phyloP scores from a whole-genome alignment of 2,113 vertebrate genomes.

The Galemys pyrenaicus region DNA sequence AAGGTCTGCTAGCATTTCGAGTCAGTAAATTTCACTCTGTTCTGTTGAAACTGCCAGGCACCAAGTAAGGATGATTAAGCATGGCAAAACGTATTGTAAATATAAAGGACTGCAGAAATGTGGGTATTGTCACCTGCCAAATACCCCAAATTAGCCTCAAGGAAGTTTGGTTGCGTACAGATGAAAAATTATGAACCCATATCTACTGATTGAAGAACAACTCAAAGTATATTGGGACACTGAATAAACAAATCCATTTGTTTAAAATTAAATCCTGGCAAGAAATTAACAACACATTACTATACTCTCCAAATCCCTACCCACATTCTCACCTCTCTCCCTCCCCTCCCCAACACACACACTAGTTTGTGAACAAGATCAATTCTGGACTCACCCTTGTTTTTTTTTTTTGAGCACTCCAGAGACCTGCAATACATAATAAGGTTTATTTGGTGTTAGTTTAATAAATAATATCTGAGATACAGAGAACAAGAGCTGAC shows the following conservation, averaged over 20 bases:
- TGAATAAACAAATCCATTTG: not conserved
- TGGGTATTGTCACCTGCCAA: not conserved
- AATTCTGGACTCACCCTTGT: not conserved
- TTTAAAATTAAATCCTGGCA: not conserved
- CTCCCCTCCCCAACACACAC: no score
- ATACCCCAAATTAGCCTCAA: not conserved
- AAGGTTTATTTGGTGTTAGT: not conserved
- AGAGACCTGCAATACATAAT: not conserved
- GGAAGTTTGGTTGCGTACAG: not conserved
- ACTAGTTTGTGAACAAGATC: slow-evolving; percentile 1
- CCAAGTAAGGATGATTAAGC: slow-evolving; percentile 42
- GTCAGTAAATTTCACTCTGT: slow-evolving; percentile 40
- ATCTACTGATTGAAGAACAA: not conserved
- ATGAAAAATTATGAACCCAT: slow-evolving; percentile 32
- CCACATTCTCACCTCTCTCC: no score
- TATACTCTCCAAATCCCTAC: not conserved
- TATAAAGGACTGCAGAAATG: slow-evolving; percentile 9
- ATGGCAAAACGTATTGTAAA: slow-evolving; percentile 39
- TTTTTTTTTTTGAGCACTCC: slow-evolving; percentile 16
- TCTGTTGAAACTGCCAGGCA: slow-evolving; percentile 38
- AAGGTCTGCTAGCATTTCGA: not conserved
- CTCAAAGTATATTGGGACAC: not conserved
- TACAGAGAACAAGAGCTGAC: not conserved
- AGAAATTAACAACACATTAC: not conserved
- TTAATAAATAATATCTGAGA: slow-evolving; percentile 11